Percentiles rank a stretch among this genome's conserved stretches.
phyloP scores from a whole-genome alignment of 1,140 invertebrate genomes.

The Lordiphosa mommai region DNA sequence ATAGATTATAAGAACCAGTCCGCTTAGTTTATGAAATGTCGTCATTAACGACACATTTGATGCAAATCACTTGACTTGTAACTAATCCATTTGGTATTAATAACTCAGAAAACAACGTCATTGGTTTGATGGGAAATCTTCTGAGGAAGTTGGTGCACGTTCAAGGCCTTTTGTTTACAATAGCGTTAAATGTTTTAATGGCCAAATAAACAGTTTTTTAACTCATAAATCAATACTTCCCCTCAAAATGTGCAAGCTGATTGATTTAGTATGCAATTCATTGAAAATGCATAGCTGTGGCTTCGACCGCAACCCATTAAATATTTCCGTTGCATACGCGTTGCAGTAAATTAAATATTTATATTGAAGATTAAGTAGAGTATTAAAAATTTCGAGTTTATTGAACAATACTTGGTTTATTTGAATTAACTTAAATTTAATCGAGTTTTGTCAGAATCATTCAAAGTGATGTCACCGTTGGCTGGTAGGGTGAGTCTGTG shows the following conservation, averaged over 20 bases:
- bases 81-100: slow-evolving; percentile 14
- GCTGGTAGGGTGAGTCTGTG: slow-evolving; percentile 54
- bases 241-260: not conserved
- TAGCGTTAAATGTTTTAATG: not conserved
- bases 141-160: too few relatives aligned
- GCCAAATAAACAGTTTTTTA: not conserved
- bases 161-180: not conserved
- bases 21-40: too few relatives aligned
- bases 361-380: not conserved
- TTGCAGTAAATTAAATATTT: slow-evolving; percentile 1
- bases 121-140: too few relatives aligned
- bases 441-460: slow-evolving; percentile 1
- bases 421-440: not conserved
- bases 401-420: slow-evolving; percentile 4
- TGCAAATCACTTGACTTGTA: slow-evolving; percentile 46
- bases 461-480: slow-evolving; percentile 62
- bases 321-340: not conserved
- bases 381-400: slow-evolving; percentile 5
- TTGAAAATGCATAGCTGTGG: not conserved
- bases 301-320: not conserved
- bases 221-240: not conserved
- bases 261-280: slow-evolving; percentile 1
- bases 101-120: too few relatives aligned
- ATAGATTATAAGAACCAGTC: too few relatives aligned
- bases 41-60: slow-evolving; percentile 55